Percentiles rank a stretch among this genome's conserved stretches.
Evolutionary conservation across 2,888 invertebrate species (phyloP).

Genomic region (Odontomyia ornata): DNA sequence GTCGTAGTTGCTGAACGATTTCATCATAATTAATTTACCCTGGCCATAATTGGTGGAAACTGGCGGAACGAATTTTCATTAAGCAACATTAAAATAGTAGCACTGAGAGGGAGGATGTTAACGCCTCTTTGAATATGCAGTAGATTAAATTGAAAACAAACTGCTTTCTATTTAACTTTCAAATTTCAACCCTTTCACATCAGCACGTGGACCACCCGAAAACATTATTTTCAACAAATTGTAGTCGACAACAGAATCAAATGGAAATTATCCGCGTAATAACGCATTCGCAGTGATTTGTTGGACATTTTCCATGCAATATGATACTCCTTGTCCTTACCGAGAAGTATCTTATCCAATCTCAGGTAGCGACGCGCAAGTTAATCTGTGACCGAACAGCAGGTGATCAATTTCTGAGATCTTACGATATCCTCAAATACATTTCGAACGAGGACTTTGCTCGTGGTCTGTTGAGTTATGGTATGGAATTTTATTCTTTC

Average conservation of each 20-base stretch:
- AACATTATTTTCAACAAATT: conserved; percentile 8
- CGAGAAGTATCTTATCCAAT: not conserved
- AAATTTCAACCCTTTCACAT: not conserved
- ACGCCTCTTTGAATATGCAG: not conserved
- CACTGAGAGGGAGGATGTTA: not conserved
- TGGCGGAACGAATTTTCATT: not conserved
- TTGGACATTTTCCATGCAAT: not conserved
- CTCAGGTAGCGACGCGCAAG: conserved; percentile 13
- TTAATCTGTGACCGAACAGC: conserved; percentile 13
- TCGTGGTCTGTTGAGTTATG: no score
- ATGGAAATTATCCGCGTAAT: not conserved
- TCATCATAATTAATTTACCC: not conserved
- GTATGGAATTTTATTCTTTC: not conserved
- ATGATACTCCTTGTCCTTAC: not conserved
- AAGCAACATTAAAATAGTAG: not conserved
- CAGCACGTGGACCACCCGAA: not conserved
- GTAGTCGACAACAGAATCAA: conserved; percentile 1
- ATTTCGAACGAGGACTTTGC: not conserved
- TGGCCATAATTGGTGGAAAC: not conserved
- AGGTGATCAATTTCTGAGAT: conserved; percentile 31
- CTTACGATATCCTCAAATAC: conserved; percentile 2
- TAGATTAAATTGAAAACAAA: not conserved
- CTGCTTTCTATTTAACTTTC: not conserved
- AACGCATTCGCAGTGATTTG: not conserved
- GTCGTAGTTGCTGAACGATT: not conserved